Base-by-base conservation (phyloP, 1,140 invertebrate genomes). In the Brachionus manjavacas region DNA sequence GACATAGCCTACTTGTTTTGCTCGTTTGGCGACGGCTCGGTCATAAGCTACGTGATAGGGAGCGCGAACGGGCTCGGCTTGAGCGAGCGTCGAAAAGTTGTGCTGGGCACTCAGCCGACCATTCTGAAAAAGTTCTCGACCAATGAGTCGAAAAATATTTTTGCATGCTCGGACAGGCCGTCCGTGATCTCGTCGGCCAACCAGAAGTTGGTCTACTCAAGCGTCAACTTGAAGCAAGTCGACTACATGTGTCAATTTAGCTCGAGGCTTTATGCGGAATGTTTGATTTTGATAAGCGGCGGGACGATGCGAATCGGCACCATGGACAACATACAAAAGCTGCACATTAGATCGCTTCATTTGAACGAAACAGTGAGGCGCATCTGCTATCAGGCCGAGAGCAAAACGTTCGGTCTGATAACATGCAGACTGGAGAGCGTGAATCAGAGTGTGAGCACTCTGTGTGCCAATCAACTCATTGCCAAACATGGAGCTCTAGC, bases 181-280 rank as follows among this genome's bases (percentile, higher is more conserved):
- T 98, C 97, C 0, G 97, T 99, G 2, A 98, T 99, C 85, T 99
- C 99, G 90, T 98, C 96, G 8, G 97, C 95, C 8, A 99, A 99
- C 91, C 95, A 98, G 88, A 99, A 99, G 90, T 91, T 99, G 3
- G 96, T 99, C 0, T 99, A 99, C 90, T 98, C 96, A 25, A 99
- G 99, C 91, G 97, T 99, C 1, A 99, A 99, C 90, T 91, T 99
- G 11, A 96, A 96, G 88, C 95, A 99, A 90, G 97, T 99, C 0
- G 96, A 95, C 87, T 95, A 98, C 87, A 99, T 99, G 96, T 99
- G 97, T 90, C 96, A 96, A 0, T 89, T 99, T 1, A 97, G 98
- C 90, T 94, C 96, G 0, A 93, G 95, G 87, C 94, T 94, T 0
- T 99, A 97, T 91, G 94, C 95, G 0, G 95, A 97, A 88, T 95